Evolutionary conservation across 2,888 invertebrate genomes (phyloP), one percentile per base, ranked within the genome.

Genomic region (Eupithecia vulgata): DNA sequence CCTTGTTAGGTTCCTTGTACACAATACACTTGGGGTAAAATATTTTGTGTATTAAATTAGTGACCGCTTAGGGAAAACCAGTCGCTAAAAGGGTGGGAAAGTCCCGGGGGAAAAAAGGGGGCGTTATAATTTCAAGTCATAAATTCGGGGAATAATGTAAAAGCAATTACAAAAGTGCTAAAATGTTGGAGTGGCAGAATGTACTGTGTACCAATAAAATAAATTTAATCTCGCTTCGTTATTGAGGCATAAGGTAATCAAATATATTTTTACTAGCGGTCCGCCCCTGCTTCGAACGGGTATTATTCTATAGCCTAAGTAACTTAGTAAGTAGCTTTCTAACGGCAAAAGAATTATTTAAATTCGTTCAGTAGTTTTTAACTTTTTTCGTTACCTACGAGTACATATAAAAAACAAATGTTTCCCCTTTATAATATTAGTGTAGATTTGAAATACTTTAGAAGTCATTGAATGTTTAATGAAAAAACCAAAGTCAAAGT

Each of bases 1-100:
- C 87, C 87, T 85, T 86, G 87, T 86, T 67, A 67, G 73, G 73
- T 76, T 72, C 71, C 69, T 64, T 62, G 65, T 65, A 65, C 65
- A 65, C 65, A 42, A 65, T 65, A 65, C 65, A 40, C 65, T 65
- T 25, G 12, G 65, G 40, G 65, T 65, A 65, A 65, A 65, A 65
- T 65, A 40, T 65, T 65, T 42, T 65, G 40, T 65, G 65, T 65
- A 65, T 65, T 65, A 65, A 65, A 65, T 65, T 65, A 65, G 65
- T 40, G 65, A 40, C 65, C 65, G 65, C 25, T 65, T 65, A 40
- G 25, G 40, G 25, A 25, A 65, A 65, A 40, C 12, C 40, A 21
- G 35, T 15, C 42, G 30, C 48, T 48, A 34, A n/a, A 45, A 45
- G 48, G 40, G 40, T 40, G 40, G 64, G 21, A 13, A 25, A 25